These are phyloP conservation scores for Apamea sordens DNA, from an alignment of 2,888 invertebrate species.

Conservation along the genomic window DNA sequence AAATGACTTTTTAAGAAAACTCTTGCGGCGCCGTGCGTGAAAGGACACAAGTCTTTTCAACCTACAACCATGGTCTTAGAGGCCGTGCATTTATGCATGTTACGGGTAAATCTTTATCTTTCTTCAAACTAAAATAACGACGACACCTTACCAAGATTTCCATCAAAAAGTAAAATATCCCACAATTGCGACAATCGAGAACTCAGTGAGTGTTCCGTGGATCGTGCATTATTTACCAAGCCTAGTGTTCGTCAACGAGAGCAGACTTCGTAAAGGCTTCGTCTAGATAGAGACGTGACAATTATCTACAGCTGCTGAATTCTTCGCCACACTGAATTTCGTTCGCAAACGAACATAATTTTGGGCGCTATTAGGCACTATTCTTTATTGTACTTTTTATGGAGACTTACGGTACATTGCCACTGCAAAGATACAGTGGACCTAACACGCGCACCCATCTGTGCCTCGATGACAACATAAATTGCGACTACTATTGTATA, in stretches of 20 bases:
- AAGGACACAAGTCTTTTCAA: neutral
- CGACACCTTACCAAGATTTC: neutral
- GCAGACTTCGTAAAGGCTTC: conserved; percentile 35
- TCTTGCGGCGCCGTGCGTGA: too few species aligned
- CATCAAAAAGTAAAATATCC: neutral
- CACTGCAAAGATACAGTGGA: conserved; percentile 16
- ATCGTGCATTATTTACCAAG: conserved; percentile 6
- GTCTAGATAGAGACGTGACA: conserved; percentile 59
- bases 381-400: conserved; percentile 37
- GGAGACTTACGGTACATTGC: conserved; percentile 8
- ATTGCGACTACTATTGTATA: conserved; percentile 10
- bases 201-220: neutral
- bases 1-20: neutral
- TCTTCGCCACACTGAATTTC: conserved; percentile 24
- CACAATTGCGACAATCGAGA: neutral
- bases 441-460: conserved; percentile 26
- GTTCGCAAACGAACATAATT: conserved; percentile 27
- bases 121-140: neutral
- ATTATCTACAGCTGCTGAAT: conserved; percentile 44
- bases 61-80: neutral
- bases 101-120: neutral
- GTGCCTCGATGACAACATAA: conserved; percentile 11
- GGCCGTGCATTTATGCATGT: neutral
- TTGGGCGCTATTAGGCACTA: conserved; percentile 10
- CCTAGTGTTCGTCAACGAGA: conserved; percentile 14